Percentiles rank a stretch among this genome's conserved stretches.
These are phyloP conservation scores for Tridacna gigas DNA, from an alignment of 2,888 invertebrate genomes.

Conservation along the genomic window DNA sequence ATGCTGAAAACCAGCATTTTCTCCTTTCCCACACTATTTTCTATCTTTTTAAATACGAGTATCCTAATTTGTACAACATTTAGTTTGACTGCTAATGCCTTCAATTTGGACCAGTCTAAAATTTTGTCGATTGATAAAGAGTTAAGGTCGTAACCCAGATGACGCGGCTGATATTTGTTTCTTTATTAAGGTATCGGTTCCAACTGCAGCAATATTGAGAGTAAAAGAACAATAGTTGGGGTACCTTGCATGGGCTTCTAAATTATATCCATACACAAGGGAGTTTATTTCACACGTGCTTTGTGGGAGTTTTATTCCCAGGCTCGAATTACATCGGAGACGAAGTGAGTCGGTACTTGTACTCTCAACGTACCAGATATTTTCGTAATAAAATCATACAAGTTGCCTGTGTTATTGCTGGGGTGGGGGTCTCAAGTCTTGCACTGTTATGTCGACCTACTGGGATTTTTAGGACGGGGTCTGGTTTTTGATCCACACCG, in stretches of 20 bases:
- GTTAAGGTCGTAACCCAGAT: background rate
- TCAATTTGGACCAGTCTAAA: too few species aligned
- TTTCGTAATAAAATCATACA: background rate
- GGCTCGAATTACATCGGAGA: conserved; percentile 32
- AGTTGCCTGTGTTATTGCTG: too few species aligned
- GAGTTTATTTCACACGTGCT: conserved; percentile 52
- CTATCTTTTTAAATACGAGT: too few species aligned
- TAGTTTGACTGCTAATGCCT: too few species aligned
- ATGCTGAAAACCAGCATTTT: too few species aligned
- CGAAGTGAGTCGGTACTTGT: conserved; percentile 22
- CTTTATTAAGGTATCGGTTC: conserved; percentile 4
- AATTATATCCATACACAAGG: conserved; percentile 40
- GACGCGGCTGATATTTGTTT: background rate
- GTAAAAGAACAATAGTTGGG: conserved; percentile 10
- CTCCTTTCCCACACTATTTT: too few species aligned
- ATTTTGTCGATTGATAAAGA: too few species aligned
- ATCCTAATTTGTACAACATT: too few species aligned
- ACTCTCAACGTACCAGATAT: background rate
- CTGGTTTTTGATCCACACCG: too few species aligned
- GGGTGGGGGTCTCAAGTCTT: too few species aligned
- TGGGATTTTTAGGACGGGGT: too few species aligned
- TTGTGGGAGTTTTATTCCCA: conserved; percentile 36
- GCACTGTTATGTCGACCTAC: too few species aligned
- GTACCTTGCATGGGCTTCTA: conserved; percentile 7
- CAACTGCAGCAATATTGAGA: conserved; percentile 4